Evolutionary conservation across 2,113 vertebrate genomes (phyloP).

Genomic region (Protomyctophum bolini): DNA sequence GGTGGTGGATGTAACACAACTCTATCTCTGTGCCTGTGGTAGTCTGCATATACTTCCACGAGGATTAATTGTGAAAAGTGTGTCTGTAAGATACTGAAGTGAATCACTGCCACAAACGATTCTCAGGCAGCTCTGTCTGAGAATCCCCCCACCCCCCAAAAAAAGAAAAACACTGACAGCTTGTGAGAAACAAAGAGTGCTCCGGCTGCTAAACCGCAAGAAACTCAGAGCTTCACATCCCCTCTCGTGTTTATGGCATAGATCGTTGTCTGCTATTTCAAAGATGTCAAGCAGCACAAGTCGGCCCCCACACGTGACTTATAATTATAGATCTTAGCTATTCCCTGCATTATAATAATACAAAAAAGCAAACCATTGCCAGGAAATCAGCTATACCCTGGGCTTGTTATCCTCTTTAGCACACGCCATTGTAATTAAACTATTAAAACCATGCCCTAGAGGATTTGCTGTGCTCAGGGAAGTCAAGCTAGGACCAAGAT

Average conservation of each 20-base stretch:
- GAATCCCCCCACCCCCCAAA: neutral
- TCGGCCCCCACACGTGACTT: conserved; percentile 57
- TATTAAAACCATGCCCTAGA: conserved; percentile 63
- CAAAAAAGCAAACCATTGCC: conserved; percentile 49
- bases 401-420: conserved; percentile 41
- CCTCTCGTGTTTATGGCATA: conserved; percentile 35
- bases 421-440: conserved; percentile 72
- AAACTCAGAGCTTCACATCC: conserved; percentile 21
- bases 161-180: conserved; percentile 11
- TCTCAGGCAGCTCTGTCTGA: conserved; percentile 25
- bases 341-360: conserved; percentile 48
- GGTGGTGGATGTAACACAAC: neutral
- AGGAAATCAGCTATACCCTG: conserved; percentile 56
- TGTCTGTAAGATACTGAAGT: conserved; percentile 21
- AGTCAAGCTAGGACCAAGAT: conserved; percentile 52
- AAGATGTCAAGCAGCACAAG: conserved; percentile 20
- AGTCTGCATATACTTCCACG: conserved; percentile 38
- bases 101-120: conserved; percentile 35
- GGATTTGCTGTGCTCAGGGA: conserved; percentile 63
- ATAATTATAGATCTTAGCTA: conserved; percentile 57
- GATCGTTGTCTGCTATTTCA: conserved; percentile 16
- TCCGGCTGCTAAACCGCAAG: conserved; percentile 5
- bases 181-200: conserved; percentile 9
- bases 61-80: conserved; percentile 34
- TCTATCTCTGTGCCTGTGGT: conserved; percentile 26